phyloP scores from a whole-genome alignment of 2,888 invertebrate species.

The Palloptera scutellata region DNA sequence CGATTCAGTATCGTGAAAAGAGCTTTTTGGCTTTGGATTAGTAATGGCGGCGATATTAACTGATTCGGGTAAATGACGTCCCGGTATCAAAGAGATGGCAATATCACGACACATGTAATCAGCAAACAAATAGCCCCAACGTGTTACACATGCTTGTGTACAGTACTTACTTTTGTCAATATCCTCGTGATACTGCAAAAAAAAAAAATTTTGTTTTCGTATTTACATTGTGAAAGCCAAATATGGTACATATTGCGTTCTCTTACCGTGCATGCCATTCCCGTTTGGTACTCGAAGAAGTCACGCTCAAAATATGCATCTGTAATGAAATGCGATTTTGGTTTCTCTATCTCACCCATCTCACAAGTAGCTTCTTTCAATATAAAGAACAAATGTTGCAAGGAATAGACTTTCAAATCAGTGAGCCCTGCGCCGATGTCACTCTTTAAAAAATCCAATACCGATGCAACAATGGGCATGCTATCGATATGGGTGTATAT shows the following conservation, averaged over 20 bases:
- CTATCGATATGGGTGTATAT: conserved; percentile 62
- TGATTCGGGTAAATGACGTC: conserved; percentile 62
- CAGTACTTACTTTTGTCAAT: conserved; percentile 61
- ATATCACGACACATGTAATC: conserved; percentile 65
- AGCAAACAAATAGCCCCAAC: conserved; percentile 65
- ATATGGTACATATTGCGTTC: not conserved
- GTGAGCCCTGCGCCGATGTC: conserved; percentile 46
- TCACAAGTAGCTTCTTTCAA: conserved; percentile 54
- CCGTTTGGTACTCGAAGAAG: conserved; percentile 54
- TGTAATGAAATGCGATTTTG: conserved; percentile 46
- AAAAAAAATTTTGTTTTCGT: not conserved
- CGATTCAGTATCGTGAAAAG: conserved; percentile 33
- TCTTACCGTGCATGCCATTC: conserved; percentile 59
- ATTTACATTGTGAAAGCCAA: not conserved
- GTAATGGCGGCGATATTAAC: conserved; percentile 38
- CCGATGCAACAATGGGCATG: conserved; percentile 55
- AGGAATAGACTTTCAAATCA: conserved; percentile 49
- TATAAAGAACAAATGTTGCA: conserved; percentile 55
- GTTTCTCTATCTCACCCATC: conserved; percentile 44
- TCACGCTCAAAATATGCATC: conserved; percentile 54
- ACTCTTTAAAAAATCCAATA: conserved; percentile 50
- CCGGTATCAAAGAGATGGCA: conserved; percentile 59
- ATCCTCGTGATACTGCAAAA: conserved; percentile 62
- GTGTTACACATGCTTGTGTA: conserved; percentile 62
- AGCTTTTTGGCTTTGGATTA: conserved; percentile 38